A percentile compares a stretch with the other conserved stretches of the same genome.
Evolutionary conservation across 2,888 invertebrate species (phyloP).

Genomic region (Ophioninae sp.): DNA sequence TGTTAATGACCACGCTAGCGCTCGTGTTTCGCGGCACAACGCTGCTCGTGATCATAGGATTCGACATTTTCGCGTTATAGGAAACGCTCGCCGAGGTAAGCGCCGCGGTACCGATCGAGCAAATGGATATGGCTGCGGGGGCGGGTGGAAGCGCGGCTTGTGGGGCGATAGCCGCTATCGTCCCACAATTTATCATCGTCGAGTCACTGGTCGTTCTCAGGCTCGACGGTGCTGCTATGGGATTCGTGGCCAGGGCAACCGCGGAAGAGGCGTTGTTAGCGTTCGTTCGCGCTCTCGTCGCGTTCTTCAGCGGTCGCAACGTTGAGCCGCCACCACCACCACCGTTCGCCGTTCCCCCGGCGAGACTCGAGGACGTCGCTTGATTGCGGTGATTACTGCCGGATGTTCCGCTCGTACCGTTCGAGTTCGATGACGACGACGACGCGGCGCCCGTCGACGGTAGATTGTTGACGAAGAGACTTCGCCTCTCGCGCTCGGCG

Average conservation of each 20-base stretch:
- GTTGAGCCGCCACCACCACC: background rate
- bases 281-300: slow-evolving; percentile 45
- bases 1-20: slow-evolving; percentile 52
- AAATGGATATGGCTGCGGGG: slow-evolving; percentile 68
- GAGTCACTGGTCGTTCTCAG: slow-evolving; percentile 45
- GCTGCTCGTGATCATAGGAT: slow-evolving; percentile 40
- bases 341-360: slow-evolving; percentile 62
- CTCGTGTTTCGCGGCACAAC: slow-evolving; percentile 50
- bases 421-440: slow-evolving; percentile 64
- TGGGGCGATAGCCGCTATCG: slow-evolving; percentile 56
- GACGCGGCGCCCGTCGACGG: slow-evolving; percentile 83
- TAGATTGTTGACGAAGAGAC: slow-evolving; percentile 92
- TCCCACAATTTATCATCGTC: slow-evolving; percentile 58
- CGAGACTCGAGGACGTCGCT: slow-evolving; percentile 67
- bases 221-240: slow-evolving; percentile 54
- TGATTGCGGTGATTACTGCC: background rate
- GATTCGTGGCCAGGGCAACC: slow-evolving; percentile 51
- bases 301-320: slow-evolving; percentile 8
- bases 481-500: slow-evolving; percentile 91
- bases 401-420: background rate
- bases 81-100: slow-evolving; percentile 38
- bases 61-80: slow-evolving; percentile 61
- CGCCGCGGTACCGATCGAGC: slow-evolving; percentile 64
- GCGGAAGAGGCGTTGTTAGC: slow-evolving; percentile 28
- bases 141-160: slow-evolving; percentile 64